Evolutionary conservation across 2,888 invertebrate species (phyloP).

Genomic region (Synanthedon formicaeformis): DNA sequence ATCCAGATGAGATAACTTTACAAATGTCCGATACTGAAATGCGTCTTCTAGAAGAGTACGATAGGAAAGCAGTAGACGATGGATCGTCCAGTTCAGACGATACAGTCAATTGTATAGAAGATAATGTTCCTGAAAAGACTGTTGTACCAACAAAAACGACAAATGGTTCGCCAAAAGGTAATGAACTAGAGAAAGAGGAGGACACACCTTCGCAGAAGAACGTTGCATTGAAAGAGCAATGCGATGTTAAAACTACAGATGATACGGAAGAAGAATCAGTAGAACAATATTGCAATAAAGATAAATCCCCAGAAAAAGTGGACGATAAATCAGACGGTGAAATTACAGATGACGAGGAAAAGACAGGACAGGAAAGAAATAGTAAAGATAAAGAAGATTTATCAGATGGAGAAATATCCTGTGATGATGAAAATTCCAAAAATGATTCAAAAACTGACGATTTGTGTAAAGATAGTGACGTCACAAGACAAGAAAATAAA

Average conservation of each 20-base stretch:
- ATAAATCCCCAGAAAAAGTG: too few species aligned
- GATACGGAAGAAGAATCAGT: constrained; percentile 7
- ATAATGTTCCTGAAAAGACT: not conserved
- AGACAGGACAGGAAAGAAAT: not conserved
- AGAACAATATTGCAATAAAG: not conserved
- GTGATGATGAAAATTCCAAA: too few species aligned
- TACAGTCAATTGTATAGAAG: not conserved
- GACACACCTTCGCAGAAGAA: too few species aligned
- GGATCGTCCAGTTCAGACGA: constrained; percentile 18
- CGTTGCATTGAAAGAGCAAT: too few species aligned
- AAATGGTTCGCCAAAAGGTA: too few species aligned
- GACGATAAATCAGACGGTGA: too few species aligned
- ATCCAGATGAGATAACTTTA: constrained; percentile 57
- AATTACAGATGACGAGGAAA: not conserved
- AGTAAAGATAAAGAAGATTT: not conserved
- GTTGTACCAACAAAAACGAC: too few species aligned
- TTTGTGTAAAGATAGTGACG: too few species aligned
- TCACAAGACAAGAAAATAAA: too few species aligned
- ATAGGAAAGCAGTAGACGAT: constrained; percentile 39
- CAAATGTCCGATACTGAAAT: constrained; percentile 61
- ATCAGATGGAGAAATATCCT: too few species aligned
- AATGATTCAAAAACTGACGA: too few species aligned
- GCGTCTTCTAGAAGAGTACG: constrained; percentile 57
- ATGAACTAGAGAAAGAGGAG: too few species aligned
- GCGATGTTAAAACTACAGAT: constrained; percentile 7